Evolutionary conservation across 1,140 invertebrate genomes (phyloP).

Genomic region (Pseudoatta argentina): DNA sequence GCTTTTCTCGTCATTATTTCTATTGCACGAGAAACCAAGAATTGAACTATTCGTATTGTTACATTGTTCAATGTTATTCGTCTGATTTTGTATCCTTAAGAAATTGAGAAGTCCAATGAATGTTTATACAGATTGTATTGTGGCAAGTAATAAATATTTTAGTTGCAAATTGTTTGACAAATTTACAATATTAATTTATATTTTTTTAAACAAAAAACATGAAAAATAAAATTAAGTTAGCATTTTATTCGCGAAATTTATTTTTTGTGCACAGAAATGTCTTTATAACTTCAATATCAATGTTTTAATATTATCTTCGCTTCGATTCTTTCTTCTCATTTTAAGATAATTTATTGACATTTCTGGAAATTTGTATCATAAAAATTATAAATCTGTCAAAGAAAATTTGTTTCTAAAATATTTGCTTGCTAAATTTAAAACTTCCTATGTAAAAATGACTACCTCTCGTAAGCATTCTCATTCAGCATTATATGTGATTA

Average conservation of each 20-base stretch:
- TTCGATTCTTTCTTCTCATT: background rate
- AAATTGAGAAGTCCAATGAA: background rate
- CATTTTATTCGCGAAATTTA: background rate
- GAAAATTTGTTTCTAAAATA: conserved; percentile 20
- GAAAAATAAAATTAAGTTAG: background rate
- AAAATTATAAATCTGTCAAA: conserved; percentile 8
- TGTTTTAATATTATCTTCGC: background rate
- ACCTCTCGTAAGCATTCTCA: background rate
- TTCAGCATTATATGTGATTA: background rate
- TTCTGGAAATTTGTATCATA: background rate
- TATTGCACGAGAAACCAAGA: background rate
- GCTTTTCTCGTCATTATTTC: conserved; percentile 10
- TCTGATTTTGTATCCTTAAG: conserved; percentile 1
- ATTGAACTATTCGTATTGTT: conserved; percentile 33
- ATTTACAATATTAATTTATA: background rate
- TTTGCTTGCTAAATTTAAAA: background rate
- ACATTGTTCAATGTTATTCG: conserved; percentile 28
- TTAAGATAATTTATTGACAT: background rate
- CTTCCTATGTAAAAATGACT: background rate
- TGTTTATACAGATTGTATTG: background rate
- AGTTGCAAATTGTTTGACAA: conserved; percentile 18
- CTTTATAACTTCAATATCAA: background rate
- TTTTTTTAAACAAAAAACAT: background rate
- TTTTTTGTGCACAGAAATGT: background rate
- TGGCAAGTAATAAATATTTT: background rate